Evolutionary conservation across 53 echinoderm and acorn worm species (phyloP), one percentile per base, ranked within the genome.

Genomic region (Mesocentrotus franciscanus): DNA sequence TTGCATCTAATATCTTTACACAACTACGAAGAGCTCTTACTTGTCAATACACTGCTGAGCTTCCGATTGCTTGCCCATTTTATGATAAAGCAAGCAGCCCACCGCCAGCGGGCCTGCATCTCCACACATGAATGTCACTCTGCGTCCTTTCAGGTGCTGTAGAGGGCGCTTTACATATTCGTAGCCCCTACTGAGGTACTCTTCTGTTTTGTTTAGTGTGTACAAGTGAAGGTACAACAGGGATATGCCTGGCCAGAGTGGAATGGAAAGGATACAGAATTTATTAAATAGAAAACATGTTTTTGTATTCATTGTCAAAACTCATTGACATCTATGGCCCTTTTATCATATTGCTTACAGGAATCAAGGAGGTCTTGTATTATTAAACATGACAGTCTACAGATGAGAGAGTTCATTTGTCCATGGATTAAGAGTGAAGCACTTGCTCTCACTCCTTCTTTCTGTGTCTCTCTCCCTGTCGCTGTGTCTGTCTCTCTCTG

Each of bases 201-300:
- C 95, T 39, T 95, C 93, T 39, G 96, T 90, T 16, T 93, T 76
- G 20, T 95, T 94, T 18, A 87, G 90, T 24, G 92, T 95, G 95
- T 97, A 96, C 85, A 98, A 90, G 36, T 97, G 97, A 29, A 98
- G 95, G 85, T 98, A 96, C 60, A 97, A 96, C 29, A 98, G 90
- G 1, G 97, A 94, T 61, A 98, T 97, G 26, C 97, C 98, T 97
- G 91, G n/a, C n/a, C n/a, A n/a, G n/a, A n/a, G n/a, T n/a, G n/a
- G 56, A 15, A 22, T 66, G 72, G 22, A 92, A n/a, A 85, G 26
- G 10, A 64, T 64, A 39, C 39, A 49, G 49, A 49, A 49, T 4
- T 4, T 49, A 7, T 49, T 49, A 6, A 49, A 49, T 49, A 49
- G 49, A 49, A 49, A 49, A 49, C 49, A 49, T 49, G 49, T 49